phyloP scores from a whole-genome alignment of 2,113 vertebrate species.

The Pollimyrus isidori region DNA sequence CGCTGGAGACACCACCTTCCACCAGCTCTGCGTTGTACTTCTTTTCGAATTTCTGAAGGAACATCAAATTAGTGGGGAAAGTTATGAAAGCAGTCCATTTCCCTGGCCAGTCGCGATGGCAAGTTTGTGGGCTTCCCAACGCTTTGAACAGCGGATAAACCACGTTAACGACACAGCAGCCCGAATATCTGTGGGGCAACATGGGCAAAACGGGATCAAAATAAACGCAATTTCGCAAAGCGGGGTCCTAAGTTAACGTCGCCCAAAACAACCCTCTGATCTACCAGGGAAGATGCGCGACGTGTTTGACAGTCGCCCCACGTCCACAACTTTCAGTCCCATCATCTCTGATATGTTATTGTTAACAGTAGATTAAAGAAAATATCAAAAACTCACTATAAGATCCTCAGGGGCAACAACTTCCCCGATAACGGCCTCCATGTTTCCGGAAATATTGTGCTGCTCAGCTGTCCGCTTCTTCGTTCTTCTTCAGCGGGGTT shows the following conservation, averaged over 20 bases:
- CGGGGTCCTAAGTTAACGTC: neutral
- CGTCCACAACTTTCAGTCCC: neutral
- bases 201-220: neutral
- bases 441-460: constrained; percentile 52
- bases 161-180: neutral
- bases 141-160: neutral
- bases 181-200: neutral
- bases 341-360: neutral
- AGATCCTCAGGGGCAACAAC: constrained; percentile 69
- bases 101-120: neutral
- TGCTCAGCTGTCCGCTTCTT: neutral
- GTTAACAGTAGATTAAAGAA: neutral
- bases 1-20: constrained; percentile 67
- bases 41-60: constrained; percentile 79
- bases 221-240: neutral
- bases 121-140: neutral
- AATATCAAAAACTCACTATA: constrained; percentile 52
- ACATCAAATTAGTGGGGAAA: neutral
- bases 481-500: neutral
- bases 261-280: neutral
- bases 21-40: constrained; percentile 72
- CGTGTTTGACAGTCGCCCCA: neutral
- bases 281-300: neutral
- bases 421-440: constrained; percentile 74
- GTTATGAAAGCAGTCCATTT: neutral